These are phyloP conservation scores for Epinotia demarniana DNA, from an alignment of 2,888 invertebrate genomes.

Conservation along the genomic window DNA sequence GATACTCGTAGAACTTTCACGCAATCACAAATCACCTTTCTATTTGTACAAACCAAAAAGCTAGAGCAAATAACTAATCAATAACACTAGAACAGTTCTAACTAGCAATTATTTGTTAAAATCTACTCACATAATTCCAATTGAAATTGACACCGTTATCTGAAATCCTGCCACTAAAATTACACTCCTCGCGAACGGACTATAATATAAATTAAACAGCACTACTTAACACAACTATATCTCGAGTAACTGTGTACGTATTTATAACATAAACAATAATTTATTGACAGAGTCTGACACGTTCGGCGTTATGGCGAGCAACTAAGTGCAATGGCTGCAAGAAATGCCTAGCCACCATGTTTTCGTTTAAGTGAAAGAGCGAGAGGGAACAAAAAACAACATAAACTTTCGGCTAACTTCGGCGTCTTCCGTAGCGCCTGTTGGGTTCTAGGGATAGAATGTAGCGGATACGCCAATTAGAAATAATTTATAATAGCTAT, in stretches of 20 bases:
- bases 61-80: neutral
- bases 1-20: slow-evolving; percentile 32
- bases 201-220: slow-evolving; percentile 49
- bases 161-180: slow-evolving; percentile 30
- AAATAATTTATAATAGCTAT: neutral
- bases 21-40: slow-evolving; percentile 14
- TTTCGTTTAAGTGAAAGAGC: slow-evolving; percentile 70
- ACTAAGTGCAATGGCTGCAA: slow-evolving; percentile 60
- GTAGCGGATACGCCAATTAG: slow-evolving; percentile 51
- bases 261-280: slow-evolving; percentile 64
- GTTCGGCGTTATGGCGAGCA: slow-evolving; percentile 56
- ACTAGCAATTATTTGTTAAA: slow-evolving; percentile 34
- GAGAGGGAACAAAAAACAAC: slow-evolving; percentile 73
- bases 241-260: slow-evolving; percentile 62
- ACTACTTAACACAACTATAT: slow-evolving; percentile 66
- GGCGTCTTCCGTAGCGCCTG: slow-evolving; percentile 67
- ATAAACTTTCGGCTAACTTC: slow-evolving; percentile 74
- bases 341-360: slow-evolving; percentile 60
- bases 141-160: slow-evolving; percentile 30
- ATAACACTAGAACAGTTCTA: slow-evolving; percentile 8
- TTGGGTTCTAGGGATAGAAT: slow-evolving; percentile 60
- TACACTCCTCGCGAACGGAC: slow-evolving; percentile 30
- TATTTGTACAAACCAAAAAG: slow-evolving; percentile 10
- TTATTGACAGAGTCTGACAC: slow-evolving; percentile 48
- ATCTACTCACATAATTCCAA: slow-evolving; percentile 43